Conservation (phyloP, 2,888 invertebrate genomes). For the Nephrotoma appendiculata region DNA sequence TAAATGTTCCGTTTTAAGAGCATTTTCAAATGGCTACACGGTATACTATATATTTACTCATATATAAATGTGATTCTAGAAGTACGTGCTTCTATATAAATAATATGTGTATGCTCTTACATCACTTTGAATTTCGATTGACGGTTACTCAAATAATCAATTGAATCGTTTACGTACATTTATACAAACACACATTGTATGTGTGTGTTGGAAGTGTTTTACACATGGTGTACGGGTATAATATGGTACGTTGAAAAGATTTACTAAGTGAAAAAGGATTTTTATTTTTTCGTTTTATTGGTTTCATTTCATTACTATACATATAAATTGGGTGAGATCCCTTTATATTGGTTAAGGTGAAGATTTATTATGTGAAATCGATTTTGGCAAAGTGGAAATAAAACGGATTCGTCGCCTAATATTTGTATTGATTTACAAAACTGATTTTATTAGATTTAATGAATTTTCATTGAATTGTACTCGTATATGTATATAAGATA, state of each 20-base stretch:
- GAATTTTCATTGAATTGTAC: not conserved
- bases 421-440: not conserved
- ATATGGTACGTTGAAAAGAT: not conserved
- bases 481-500: not conserved
- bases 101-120: not conserved
- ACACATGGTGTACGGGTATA: not conserved
- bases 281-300: not conserved
- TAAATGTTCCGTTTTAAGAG: too few relatives aligned
- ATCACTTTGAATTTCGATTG: not conserved
- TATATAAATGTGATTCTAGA: too few relatives aligned
- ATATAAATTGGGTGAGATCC: not conserved
- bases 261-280: not conserved
- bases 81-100: not conserved
- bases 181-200: not conserved
- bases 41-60: too few relatives aligned
- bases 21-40: too few relatives aligned
- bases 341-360: not conserved
- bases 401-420: not conserved
- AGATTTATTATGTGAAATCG: not conserved
- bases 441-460: not conserved
- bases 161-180: not conserved
- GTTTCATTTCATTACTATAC: not conserved
- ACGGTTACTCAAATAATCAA: not conserved
- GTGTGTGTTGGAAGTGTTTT: not conserved
- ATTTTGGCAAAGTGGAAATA: not conserved